These are phyloP conservation scores for Tetrax tetrax DNA, from an alignment of 2,113 vertebrate genomes.

Conservation along the genomic window DNA sequence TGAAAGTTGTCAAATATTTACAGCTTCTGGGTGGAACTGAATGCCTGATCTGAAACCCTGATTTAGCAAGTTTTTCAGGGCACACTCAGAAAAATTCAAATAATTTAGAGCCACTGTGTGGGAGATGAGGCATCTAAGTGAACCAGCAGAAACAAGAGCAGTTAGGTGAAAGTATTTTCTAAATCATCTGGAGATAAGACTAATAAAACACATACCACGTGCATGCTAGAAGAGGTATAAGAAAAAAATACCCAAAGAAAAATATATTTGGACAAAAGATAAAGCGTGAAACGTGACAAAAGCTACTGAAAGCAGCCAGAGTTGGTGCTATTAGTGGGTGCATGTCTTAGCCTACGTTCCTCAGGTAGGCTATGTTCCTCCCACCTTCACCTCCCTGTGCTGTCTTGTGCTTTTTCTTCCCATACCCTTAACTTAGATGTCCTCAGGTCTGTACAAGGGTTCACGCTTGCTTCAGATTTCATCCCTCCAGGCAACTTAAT, in stretches of 20 bases:
- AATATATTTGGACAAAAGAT: not conserved
- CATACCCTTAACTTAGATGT: too few species aligned
- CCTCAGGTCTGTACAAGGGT: not conserved
- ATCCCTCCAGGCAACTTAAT: not conserved
- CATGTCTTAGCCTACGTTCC: accelerated
- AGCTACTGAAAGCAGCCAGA: not conserved
- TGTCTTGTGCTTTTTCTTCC: not conserved
- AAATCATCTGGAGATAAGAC: not conserved
- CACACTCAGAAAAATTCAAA: not conserved
- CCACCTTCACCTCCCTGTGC: not conserved
- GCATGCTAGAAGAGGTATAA: not conserved
- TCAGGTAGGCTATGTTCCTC: not conserved
- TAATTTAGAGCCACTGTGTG: not conserved
- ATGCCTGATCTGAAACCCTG: not conserved
- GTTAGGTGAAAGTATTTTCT: not conserved
- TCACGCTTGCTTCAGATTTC: not conserved
- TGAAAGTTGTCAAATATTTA: not conserved
- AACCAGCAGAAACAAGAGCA: not conserved
- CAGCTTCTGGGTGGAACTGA: not conserved
- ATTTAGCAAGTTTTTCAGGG: not conserved
- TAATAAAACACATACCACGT: not conserved
- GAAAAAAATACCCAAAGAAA: not conserved
- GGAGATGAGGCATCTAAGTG: not conserved
- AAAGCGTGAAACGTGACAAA: not conserved
- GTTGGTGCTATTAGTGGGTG: accelerated